These are phyloP conservation scores for Palythoa grandiflora DNA, from an alignment of 92 coral and sea anemone genomes.

Conservation along the genomic window DNA sequence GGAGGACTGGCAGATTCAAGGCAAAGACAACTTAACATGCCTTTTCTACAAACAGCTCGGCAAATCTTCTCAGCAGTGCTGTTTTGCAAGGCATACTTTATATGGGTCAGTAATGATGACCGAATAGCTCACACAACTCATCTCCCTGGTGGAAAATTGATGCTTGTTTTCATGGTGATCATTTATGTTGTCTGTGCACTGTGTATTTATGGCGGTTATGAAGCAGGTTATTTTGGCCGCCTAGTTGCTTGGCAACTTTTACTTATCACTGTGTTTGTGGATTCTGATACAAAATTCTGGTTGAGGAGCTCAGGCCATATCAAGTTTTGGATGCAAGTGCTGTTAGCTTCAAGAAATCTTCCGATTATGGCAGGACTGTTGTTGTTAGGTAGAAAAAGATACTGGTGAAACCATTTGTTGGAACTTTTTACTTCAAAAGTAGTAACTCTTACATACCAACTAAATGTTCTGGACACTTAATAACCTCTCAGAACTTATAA, in stretches of 20 bases:
- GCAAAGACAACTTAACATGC: conserved; percentile 16
- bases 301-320: conserved; percentile 71
- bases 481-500: not conserved
- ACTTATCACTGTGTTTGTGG: conserved; percentile 81
- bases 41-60: conserved; percentile 60
- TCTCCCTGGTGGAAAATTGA: conserved; percentile 81
- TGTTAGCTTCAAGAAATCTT: conserved; percentile 80
- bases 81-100: conserved; percentile 88
- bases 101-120: conserved; percentile 92
- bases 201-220: conserved; percentile 88
- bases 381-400: conserved; percentile 79
- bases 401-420: conserved; percentile 70
- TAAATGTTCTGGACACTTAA: not conserved
- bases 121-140: conserved; percentile 77
- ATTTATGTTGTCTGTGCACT: conserved; percentile 84
- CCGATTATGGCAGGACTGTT: conserved; percentile 84
- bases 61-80: conserved; percentile 84
- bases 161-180: conserved; percentile 70
- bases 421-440: not conserved
- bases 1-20: conserved; percentile 90
- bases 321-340: conserved; percentile 87
- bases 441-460: not conserved
- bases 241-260: conserved; percentile 87
- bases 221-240: conserved; percentile 93
- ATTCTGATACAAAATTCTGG: conserved; percentile 92